Evolutionary conservation across 2,888 invertebrate genomes (phyloP).

Genomic region (Rapana venosa): DNA sequence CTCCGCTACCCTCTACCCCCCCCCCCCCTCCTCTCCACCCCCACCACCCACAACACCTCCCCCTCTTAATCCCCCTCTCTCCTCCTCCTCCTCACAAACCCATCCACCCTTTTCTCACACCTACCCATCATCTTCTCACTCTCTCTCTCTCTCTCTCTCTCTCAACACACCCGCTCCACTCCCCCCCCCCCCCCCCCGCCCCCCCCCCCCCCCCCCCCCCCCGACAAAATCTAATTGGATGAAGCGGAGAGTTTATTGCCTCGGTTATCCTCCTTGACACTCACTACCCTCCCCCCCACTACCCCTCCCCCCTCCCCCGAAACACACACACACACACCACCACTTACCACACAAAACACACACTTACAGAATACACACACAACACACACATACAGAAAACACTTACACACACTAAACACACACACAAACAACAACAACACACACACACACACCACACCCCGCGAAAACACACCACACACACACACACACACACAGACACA

Average conservation of each 20-base stretch:
- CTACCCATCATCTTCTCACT: neutral
- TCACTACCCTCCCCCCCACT: neutral
- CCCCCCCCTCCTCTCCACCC: too few relatives aligned
- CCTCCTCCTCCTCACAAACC: neutral
- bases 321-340: neutral
- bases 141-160: neutral
- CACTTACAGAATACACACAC: too few relatives aligned
- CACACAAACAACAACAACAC: too few relatives aligned
- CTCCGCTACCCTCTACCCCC: too few relatives aligned
- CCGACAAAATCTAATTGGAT: neutral
- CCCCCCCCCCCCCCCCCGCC: too few relatives aligned
- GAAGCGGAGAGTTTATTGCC: constrained; percentile 3
- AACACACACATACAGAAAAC: too few relatives aligned
- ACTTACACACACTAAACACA: too few relatives aligned
- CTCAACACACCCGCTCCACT: neutral
- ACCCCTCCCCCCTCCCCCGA: neutral
- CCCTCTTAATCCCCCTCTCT: neutral
- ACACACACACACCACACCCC: too few relatives aligned
- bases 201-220: neutral
- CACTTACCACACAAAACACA: neutral
- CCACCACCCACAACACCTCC: too few relatives aligned
- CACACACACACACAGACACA: too few relatives aligned
- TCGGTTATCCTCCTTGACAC: neutral
- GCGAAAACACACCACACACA: too few relatives aligned
- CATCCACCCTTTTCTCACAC: neutral